Percentiles rank a stretch among this genome's conserved stretches.
These are phyloP conservation scores for Galagoides demidoff DNA, from an alignment of 2,797 vertebrate species.

Conservation along the genomic window DNA sequence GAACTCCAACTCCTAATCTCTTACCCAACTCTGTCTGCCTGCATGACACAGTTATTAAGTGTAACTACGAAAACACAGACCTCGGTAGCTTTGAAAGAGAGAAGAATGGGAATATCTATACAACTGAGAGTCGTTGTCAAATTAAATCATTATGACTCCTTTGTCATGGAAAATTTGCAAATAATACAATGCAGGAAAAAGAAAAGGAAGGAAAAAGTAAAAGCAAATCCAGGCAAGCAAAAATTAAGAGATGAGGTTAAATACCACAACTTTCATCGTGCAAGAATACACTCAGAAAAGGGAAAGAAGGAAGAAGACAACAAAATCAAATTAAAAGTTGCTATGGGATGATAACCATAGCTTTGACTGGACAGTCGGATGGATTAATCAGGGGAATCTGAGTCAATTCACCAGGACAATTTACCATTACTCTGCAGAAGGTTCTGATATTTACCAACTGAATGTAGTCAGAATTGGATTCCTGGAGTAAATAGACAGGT, in stretches of 20 bases:
- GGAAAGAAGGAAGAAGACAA: neutral
- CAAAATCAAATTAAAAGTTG: conserved; percentile 77
- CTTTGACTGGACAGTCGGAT: conserved; percentile 63
- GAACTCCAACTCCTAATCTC: conserved; percentile 38
- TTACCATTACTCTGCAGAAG: conserved; percentile 79
- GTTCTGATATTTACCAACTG: conserved; percentile 81
- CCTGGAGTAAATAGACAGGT: conserved; percentile 76
- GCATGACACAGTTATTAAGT: conserved; percentile 56
- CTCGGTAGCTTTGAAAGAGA: conserved; percentile 67
- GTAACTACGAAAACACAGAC: conserved; percentile 62
- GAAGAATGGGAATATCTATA: conserved; percentile 53
- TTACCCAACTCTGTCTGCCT: conserved; percentile 51
- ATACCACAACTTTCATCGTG: neutral
- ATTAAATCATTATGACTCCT: conserved; percentile 37
- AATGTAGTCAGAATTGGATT: conserved; percentile 75
- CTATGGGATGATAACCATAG: conserved; percentile 70
- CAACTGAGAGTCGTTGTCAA: conserved; percentile 49
- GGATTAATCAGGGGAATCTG: conserved; percentile 76
- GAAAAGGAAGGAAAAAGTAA: neutral
- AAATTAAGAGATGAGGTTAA: neutral
- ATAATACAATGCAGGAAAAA: neutral
- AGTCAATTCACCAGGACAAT: conserved; percentile 78
- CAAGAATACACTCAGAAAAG: neutral
- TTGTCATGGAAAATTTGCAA: neutral
- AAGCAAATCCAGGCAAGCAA: neutral